These are phyloP conservation scores for Colinus virginianus DNA, from an alignment of 2,113 vertebrate genomes.

Conservation along the genomic window DNA sequence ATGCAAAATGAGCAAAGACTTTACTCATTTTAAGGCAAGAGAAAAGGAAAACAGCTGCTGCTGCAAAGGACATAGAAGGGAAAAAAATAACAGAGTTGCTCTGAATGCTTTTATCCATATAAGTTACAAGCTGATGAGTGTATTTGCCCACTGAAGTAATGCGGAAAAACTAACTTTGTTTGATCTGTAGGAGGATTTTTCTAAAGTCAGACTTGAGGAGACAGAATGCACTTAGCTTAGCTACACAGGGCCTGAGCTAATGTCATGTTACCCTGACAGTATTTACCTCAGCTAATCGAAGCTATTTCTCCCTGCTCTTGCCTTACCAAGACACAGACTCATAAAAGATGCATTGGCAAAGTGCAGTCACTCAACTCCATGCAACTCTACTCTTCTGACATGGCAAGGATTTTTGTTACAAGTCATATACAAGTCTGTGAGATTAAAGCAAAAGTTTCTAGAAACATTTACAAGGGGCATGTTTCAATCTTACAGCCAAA, in stretches of 20 bases:
- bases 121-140: not conserved
- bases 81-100: not conserved
- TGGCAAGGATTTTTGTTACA: not conserved
- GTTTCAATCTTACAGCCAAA: not conserved
- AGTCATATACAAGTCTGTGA: not conserved
- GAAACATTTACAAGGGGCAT: not conserved
- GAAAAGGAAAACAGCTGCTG: not conserved
- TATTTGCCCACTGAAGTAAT: not conserved
- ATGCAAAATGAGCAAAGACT: not conserved
- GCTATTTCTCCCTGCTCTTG: not conserved
- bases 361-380: not conserved
- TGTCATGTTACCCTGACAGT: not conserved
- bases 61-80: not conserved
- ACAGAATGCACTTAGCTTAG: not conserved
- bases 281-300: not conserved
- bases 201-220: not conserved
- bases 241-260: not conserved
- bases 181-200: not conserved
- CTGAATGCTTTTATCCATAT: not conserved
- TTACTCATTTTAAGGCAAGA: not conserved
- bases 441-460: not conserved
- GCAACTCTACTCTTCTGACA: not conserved
- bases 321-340: not conserved
- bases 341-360: not conserved
- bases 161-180: not conserved